Evolutionary conservation across 2,888 invertebrate species (phyloP), one percentile per base, ranked within the genome.

Genomic region (Penaeus monodon): DNA sequence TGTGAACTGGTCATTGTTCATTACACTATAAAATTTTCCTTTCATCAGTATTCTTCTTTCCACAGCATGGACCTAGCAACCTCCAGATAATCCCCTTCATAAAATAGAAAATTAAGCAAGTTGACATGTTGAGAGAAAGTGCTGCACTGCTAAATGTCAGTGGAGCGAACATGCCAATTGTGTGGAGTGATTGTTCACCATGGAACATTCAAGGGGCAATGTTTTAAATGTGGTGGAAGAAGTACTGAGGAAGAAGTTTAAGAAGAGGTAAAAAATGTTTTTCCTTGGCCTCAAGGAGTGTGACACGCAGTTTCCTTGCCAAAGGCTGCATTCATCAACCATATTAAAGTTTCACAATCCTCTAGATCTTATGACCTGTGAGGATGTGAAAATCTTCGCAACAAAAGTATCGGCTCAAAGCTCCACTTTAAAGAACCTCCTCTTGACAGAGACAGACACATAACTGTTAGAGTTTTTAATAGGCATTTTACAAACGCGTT

Each of bases 401-500:
- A 83, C 85, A 1, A 90, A 85, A 66, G n/a, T 82, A 90, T 88
- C 76, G 82, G n/a, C 84, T 89, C 10, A 88, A 89, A 64, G 85
- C 87, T 63, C n/a, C 90, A 90, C 78, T n/a, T 79, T 85, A 29
- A 88, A 88, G 65, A 90, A n/a, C n/a, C 85, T 74, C 90, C 89
- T 74, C 65, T 84, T n/a, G 78, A 86, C 49, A 78, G 89, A 38
- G 88, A 89, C 24, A 77, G 88, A 65, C 86, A 33, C 87, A 88
- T 76, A 84, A 44, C 90, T 92, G 17, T n/a, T 91, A 95, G 88
- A 49, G 81, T 86, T 17, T 91, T 91, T 77, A 94, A 94, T 4
- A 96, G 91, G 95, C 95, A 33, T 96, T 96, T 92, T 95, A 95
- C 6, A n/a, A n/a, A 96, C 96, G 0, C 94, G 95, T 14, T 96